Evolutionary conservation across 2,797 vertebrate genomes (phyloP).

Genomic region (Ceyx erithaca): DNA sequence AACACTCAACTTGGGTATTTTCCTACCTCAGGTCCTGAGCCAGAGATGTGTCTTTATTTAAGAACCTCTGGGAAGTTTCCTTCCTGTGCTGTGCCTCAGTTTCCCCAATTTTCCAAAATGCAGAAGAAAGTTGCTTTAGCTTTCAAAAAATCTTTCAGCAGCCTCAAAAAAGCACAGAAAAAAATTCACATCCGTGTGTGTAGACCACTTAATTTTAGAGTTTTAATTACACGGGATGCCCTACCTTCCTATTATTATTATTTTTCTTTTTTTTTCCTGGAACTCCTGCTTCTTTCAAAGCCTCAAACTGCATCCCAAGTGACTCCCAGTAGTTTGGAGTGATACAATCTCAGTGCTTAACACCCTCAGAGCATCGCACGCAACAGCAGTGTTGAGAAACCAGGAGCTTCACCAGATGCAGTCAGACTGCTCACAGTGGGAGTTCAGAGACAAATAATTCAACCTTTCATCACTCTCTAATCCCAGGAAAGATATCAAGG

Average conservation of each 20-base stretch:
- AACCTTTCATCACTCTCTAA: slow-evolving; percentile 65
- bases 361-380: background rate
- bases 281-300: background rate
- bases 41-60: background rate
- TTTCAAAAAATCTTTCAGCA: background rate
- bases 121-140: background rate
- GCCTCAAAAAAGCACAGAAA: background rate
- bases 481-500: slow-evolving; percentile 64
- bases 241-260: background rate
- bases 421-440: background rate
- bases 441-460: slow-evolving; percentile 65
- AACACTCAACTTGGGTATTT: background rate
- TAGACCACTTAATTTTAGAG: background rate
- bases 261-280: background rate
- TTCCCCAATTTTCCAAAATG: background rate
- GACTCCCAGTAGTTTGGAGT: background rate
- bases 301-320: background rate
- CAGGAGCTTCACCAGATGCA: slow-evolving; percentile 36
- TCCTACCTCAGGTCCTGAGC: background rate
- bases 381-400: slow-evolving; percentile 57
- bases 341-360: slow-evolving; percentile 36
- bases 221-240: background rate
- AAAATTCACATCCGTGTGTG: background rate
- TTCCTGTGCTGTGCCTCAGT: background rate
- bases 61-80: background rate